Conservation (phyloP, 2,888 invertebrate species). For the Brachypalpus laphriformis region DNA sequence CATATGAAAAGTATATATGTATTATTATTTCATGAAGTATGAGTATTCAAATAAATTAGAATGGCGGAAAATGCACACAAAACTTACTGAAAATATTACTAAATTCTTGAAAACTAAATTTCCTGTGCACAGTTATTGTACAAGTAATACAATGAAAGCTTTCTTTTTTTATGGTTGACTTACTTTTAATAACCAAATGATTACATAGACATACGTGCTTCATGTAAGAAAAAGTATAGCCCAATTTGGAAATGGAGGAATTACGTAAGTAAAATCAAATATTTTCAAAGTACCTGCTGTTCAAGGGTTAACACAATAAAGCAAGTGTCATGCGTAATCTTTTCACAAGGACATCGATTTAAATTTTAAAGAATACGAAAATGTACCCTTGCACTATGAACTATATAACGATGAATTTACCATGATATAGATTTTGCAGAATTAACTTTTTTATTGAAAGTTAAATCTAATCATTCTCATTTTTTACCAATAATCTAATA, state of each 20-base stretch:
- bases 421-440: neutral
- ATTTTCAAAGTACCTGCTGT: slow-evolving; percentile 47
- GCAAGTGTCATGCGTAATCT: slow-evolving; percentile 46
- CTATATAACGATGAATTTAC: neutral
- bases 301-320: slow-evolving; percentile 46
- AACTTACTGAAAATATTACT: neutral
- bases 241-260: slow-evolving; percentile 36
- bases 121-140: slow-evolving; percentile 40
- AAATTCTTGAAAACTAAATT: neutral
- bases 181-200: slow-evolving; percentile 28
- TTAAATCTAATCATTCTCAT: too few species aligned
- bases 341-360: slow-evolving; percentile 23
- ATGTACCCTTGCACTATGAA: neutral
- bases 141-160: slow-evolving; percentile 34
- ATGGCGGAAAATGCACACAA: slow-evolving; percentile 4
- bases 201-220: slow-evolving; percentile 42
- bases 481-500: too few species aligned
- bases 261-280: slow-evolving; percentile 9
- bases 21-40: slow-evolving; percentile 6
- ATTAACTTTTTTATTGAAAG: neutral
- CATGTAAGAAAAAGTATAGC: slow-evolving; percentile 24
- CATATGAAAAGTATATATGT: neutral
- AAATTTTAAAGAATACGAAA: neutral
- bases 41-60: neutral
- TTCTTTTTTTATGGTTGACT: neutral